These are phyloP conservation scores for Cydia pomonella DNA, from an alignment of 1,140 invertebrate species.

Conservation along the genomic window DNA sequence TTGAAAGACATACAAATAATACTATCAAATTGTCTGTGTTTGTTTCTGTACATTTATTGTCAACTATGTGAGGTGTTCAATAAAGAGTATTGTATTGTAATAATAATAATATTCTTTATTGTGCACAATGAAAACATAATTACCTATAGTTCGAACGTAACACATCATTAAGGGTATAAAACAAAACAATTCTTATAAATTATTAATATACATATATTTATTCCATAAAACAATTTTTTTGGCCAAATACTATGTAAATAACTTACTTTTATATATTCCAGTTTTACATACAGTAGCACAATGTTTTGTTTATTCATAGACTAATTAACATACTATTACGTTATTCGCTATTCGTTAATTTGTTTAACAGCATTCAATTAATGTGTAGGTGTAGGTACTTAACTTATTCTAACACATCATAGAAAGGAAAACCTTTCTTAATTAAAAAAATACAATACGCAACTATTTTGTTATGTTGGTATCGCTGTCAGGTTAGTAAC, in stretches of 20 bases:
- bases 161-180: neutral
- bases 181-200: neutral
- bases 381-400: neutral
- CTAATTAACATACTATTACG: conserved; percentile 10
- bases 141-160: too few species aligned
- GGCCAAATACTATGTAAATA: conserved; percentile 1
- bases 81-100: too few species aligned
- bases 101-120: too few species aligned
- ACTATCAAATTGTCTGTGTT: too few species aligned
- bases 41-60: too few species aligned
- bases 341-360: conserved; percentile 1
- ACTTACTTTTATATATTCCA: conserved; percentile 4
- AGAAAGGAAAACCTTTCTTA: conserved; percentile 1
- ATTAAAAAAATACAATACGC: too few species aligned
- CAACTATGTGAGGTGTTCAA: too few species aligned
- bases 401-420: neutral
- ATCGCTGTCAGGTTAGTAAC: neutral
- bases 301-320: neutral
- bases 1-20: too few species aligned
- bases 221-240: neutral
- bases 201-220: conserved; percentile 2
- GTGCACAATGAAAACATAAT: too few species aligned
- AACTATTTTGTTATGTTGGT: neutral
- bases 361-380: neutral
- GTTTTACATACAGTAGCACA: conserved; percentile 10